These are phyloP conservation scores for Chanos chanos DNA, from an alignment of 2,797 vertebrate species.

Conservation along the genomic window DNA sequence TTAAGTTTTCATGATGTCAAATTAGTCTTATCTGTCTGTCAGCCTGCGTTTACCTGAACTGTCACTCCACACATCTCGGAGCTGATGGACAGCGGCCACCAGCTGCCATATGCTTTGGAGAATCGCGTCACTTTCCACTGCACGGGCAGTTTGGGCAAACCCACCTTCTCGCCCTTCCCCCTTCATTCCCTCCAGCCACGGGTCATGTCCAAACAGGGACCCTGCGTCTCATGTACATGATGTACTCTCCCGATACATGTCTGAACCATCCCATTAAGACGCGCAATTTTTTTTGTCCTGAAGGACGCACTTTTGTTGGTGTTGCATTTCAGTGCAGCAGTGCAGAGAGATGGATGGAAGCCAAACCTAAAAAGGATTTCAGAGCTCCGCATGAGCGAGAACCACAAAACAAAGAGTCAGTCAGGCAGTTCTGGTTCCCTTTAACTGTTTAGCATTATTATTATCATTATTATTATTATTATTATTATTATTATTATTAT, in stretches of 20 bases:
- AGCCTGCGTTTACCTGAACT: too few relatives aligned
- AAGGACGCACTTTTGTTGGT: conserved; percentile 63
- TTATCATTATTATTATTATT: not conserved
- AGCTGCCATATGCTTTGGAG: conserved; percentile 23
- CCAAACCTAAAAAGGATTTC: conserved; percentile 49
- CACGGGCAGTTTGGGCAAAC: not conserved
- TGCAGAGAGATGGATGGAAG: conserved; percentile 41
- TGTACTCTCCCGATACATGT: conserved; percentile 42
- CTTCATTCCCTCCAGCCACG: not conserved
- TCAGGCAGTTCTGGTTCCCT: not conserved
- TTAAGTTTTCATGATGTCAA: conserved; percentile 20
- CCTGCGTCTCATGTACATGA: conserved; percentile 9
- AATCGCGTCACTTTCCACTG: not conserved
- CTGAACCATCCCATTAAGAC: conserved; percentile 24
- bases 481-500: not conserved
- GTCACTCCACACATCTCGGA: too few relatives aligned
- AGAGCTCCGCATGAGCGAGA: conserved; percentile 41
- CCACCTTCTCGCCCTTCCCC: not conserved
- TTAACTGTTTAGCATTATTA: conserved; percentile 1
- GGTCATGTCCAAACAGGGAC: conserved; percentile 67
- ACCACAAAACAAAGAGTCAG: not conserved
- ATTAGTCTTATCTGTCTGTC: conserved; percentile 18
- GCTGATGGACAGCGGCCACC: conserved; percentile 10
- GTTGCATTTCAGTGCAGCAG: conserved; percentile 52
- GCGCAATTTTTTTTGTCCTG: conserved; percentile 49